A percentile compares a stretch with the other conserved stretches of the same genome.
Evolutionary conservation across 2,797 vertebrate species (phyloP).

Genomic region (Geotrypetes seraphini): DNA sequence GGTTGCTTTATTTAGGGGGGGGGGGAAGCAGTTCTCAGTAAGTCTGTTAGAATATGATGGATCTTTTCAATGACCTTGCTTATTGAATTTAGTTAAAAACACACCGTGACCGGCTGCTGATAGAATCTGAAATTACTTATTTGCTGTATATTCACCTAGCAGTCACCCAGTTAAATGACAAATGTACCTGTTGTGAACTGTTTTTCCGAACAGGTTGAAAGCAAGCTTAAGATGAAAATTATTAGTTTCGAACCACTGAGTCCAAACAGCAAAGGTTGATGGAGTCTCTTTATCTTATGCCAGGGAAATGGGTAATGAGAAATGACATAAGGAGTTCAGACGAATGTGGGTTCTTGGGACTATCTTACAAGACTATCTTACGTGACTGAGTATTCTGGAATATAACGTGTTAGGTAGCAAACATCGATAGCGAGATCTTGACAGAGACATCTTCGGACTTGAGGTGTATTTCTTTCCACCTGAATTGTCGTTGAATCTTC

Average conservation of each 20-base stretch:
- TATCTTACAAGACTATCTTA: conserved; percentile 3
- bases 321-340: conserved; percentile 5
- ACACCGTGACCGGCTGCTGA: neutral
- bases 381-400: conserved; percentile 7
- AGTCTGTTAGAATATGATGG: no score
- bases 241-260: conserved; percentile 13
- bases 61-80: no score
- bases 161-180: neutral
- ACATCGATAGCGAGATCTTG: neutral
- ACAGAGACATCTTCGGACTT: neutral
- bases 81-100: neutral
- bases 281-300: conserved; percentile 16
- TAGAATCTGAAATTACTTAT: neutral
- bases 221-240: conserved; percentile 3
- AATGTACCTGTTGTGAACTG: conserved; percentile 9
- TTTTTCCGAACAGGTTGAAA: conserved; percentile 4
- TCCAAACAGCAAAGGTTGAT: conserved; percentile 13
- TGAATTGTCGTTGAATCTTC: neutral
- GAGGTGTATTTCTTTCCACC: conserved; percentile 1
- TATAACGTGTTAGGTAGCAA: no score
- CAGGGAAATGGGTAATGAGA: conserved; percentile 8
- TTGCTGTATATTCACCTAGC: neutral
- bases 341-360: conserved; percentile 1
- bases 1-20: no score
- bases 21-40: no score